These are phyloP conservation scores for Myotis yumanensis DNA, from an alignment of 2,113 vertebrate species.

Conservation along the genomic window DNA sequence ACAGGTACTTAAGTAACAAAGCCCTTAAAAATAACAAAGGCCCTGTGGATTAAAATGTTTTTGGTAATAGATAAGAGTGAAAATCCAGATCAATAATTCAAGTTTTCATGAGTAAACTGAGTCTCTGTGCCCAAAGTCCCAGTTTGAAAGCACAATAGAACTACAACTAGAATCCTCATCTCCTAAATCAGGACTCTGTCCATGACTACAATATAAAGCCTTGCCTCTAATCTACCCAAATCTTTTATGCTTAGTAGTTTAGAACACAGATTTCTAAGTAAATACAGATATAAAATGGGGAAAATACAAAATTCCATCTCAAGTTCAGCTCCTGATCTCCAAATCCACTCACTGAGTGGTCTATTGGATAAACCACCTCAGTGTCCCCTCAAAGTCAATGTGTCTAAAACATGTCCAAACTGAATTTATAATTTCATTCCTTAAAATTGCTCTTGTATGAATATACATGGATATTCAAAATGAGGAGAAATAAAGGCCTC, in stretches of 20 bases:
- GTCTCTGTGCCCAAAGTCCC: not conserved
- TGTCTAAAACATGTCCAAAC: conserved; percentile 8
- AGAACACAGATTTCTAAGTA: conserved; percentile 12
- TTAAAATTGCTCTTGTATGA: not conserved
- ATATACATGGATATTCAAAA: not conserved
- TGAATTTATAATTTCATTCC: conserved; percentile 1
- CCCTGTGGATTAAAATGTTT: not conserved
- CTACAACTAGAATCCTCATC: not conserved
- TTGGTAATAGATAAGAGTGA: not conserved
- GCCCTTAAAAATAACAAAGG: not conserved
- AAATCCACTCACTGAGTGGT: not conserved
- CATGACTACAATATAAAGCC: not conserved
- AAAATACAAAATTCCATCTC: not conserved
- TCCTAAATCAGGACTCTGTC: not conserved
- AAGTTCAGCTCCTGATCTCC: not conserved
- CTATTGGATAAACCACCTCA: not conserved
- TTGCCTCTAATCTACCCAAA: not conserved
- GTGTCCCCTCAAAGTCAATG: not conserved
- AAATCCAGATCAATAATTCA: not conserved
- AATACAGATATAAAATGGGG: not conserved
- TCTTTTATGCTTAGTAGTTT: not conserved
- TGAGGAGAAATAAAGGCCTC: not conserved
- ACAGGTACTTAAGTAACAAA: not conserved
- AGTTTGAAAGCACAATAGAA: not conserved
- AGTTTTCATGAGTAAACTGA: conserved; percentile 6